Percentiles rank a stretch among this genome's conserved stretches.
Conservation (phyloP, 2,888 invertebrate species). For the Troides helena region DNA sequence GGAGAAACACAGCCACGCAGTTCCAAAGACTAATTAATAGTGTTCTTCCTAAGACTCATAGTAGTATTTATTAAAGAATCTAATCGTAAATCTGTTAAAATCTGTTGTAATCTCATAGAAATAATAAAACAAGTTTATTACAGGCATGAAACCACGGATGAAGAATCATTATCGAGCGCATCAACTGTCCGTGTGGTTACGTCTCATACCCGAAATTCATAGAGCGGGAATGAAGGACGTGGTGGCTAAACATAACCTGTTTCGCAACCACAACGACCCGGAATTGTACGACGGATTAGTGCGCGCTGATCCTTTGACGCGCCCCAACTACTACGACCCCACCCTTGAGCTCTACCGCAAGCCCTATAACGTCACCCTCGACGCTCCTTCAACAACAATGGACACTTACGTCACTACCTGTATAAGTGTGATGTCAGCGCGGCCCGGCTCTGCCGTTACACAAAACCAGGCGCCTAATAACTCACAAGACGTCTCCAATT, state of each 20-base stretch:
- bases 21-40: too few species aligned
- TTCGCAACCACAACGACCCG: constrained; percentile 93
- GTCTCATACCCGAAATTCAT: constrained; percentile 95
- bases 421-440: constrained; percentile 85
- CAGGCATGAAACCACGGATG: constrained; percentile 95
- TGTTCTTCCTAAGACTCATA: too few species aligned
- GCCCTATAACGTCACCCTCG: constrained; percentile 79
- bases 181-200: constrained; percentile 96
- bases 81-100: too few species aligned
- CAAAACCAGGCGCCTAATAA: constrained; percentile 76
- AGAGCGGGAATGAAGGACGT: constrained; percentile 94
- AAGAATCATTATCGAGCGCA: constrained; percentile 98
- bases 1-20: too few species aligned
- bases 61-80: too few species aligned
- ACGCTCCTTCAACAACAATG: constrained; percentile 77
- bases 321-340: constrained; percentile 83
- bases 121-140: constrained; percentile 16
- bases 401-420: constrained; percentile 85
- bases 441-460: constrained; percentile 80
- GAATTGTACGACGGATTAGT: constrained; percentile 94
- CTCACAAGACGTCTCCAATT: constrained; percentile 87
- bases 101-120: too few species aligned
- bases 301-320: constrained; percentile 88
- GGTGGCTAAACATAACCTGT: constrained; percentile 92
- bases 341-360: constrained; percentile 82